Percentiles rank a stretch among this genome's conserved stretches.
Evolutionary conservation across 2,113 vertebrate species (phyloP).

Genomic region (Myrmecobius fasciatus): DNA sequence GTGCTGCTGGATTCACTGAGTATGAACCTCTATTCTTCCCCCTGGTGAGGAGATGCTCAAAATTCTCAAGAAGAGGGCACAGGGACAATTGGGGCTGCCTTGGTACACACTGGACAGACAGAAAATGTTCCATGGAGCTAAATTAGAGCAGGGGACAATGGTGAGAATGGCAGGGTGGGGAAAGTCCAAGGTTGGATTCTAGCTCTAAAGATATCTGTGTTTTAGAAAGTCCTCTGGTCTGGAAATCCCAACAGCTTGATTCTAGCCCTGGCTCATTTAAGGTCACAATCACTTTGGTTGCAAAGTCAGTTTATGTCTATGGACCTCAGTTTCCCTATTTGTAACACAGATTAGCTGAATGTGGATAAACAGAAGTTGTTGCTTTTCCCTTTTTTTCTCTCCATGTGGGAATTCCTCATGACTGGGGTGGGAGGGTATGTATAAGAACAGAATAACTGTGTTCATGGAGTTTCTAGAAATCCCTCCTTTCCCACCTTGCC

Average conservation of each 20-base stretch:
- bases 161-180: background rate
- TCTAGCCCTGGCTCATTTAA: background rate
- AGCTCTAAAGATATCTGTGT: background rate
- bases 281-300: background rate
- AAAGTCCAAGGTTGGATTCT: background rate
- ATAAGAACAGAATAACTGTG: conserved; percentile 6
- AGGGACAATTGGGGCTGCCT: background rate
- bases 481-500: background rate
- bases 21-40: too few relatives aligned
- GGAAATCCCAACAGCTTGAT: background rate
- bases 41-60: background rate
- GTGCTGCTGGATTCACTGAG: background rate
- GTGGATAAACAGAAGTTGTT: background rate
- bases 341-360: conserved; percentile 7
- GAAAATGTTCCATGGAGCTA: background rate
- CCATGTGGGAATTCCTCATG: background rate
- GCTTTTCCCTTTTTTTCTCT: background rate
- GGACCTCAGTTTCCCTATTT: conserved; percentile 20
- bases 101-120: background rate
- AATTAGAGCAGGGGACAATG: background rate
- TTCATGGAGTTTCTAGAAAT: background rate
- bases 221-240: background rate
- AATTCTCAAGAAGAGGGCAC: background rate
- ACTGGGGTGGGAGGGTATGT: background rate
- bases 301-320: background rate